These are phyloP conservation scores for Ichneumoninae sp. DNA, from an alignment of 2,888 invertebrate genomes.

Conservation along the genomic window DNA sequence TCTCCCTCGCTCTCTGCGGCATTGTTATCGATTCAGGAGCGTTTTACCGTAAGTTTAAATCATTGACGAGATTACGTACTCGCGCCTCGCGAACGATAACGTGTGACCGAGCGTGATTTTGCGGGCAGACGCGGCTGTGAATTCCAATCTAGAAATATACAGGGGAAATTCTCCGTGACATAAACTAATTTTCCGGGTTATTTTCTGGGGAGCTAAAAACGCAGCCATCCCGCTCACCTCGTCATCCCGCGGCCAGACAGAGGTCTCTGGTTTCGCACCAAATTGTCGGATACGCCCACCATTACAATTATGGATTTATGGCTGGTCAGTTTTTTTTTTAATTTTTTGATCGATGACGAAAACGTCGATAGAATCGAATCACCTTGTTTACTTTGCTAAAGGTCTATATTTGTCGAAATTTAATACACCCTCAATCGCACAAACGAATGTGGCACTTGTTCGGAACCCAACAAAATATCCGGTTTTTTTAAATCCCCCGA, in stretches of 20 bases:
- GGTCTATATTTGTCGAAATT: not conserved
- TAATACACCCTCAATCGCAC: not conserved
- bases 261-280: not conserved
- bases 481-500: not conserved
- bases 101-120: constrained; percentile 22
- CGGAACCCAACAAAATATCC: not conserved
- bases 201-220: constrained; percentile 9
- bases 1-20: constrained; percentile 10
- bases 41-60: constrained; percentile 17
- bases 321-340: not conserved
- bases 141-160: not conserved
- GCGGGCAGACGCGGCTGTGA: not conserved
- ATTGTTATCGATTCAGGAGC: constrained; percentile 44
- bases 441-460: not conserved
- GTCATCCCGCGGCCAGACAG: not conserved
- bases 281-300: not conserved
- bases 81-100: constrained; percentile 1
- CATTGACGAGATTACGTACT: constrained; percentile 20
- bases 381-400: too few relatives aligned
- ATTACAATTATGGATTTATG: not conserved
- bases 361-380: too few relatives aligned
- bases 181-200: constrained; percentile 9
- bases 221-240: not conserved
- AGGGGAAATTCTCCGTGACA: not conserved
- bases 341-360: too few relatives aligned